Evolutionary conservation across 2,113 vertebrate species (phyloP), one percentile per base, ranked within the genome.

Genomic region (Egretta garzetta): DNA sequence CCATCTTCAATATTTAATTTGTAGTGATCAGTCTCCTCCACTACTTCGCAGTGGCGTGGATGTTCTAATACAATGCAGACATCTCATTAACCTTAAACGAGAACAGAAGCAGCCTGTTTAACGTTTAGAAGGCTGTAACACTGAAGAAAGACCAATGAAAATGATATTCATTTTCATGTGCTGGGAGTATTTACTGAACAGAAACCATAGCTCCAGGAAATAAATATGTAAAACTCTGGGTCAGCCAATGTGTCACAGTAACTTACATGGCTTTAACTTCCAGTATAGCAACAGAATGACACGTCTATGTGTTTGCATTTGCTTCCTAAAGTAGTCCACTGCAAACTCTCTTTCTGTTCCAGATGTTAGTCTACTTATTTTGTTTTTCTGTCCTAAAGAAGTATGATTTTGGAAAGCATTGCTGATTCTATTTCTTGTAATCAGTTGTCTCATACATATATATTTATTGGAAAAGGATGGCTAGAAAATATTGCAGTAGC

Each of bases 1-100:
- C 22, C 28, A 86, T 35, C 21, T 88, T 88, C 55, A 94, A 58
- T 91, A 88, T 94, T 94, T 92, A 58, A 90, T 92, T 83, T 86
- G 14, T 68, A 77, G 18, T 37, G 16, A 85, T 77, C 35, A 89
- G 43, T 59, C 47, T 87, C 59, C 55, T 71, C 35, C 14, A 21
- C 8, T 59, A 45, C 22, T 28, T 50, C 7, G 2, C 22, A 85
- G 22, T 3, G 1, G 1, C 81, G 14, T 59, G 21, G 26, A 76
- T 4, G 22, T 75, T 97, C 28, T 75, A 71, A 66, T n/a, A 21
- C 24, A 77, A 53, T 12, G 14, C 68, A 39, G 37, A 59, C 49
- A 62, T 50, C 47, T 96, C 67, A 58, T n/a, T 75, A 84, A 33
- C 6, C n/a, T 88, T 63, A 72, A 93, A 91, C 12, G 19, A 58